Evolutionary conservation across 2,113 vertebrate genomes (phyloP), one percentile per base, ranked within the genome.

Genomic region (Myrmecobius fasciatus): DNA sequence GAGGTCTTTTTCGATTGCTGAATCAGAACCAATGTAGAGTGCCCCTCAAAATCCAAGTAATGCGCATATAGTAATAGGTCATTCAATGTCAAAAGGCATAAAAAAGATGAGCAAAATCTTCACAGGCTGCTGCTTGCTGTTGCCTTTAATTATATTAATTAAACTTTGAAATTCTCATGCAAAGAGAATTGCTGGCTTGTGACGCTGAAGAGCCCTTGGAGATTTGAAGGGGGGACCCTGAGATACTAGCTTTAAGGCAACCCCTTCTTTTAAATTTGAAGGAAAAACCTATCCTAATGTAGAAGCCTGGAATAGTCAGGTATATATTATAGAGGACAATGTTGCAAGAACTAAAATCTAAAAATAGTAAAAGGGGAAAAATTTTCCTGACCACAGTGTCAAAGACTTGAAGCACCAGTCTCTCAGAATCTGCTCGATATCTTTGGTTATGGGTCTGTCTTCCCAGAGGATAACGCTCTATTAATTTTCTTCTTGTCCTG

Each of bases 101-200:
- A 99, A 99, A 99, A 99, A 98, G 98, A 99, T 99, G 99, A 99
- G 99, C 98, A 98, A 98, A 98, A 99, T 99, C 99, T 99, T 99
- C 99, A 99, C 99, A 99, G 99, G 99, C 99, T 99, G 99, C 99
- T 99, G 99, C 99, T 99, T 98, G 99, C 99, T 99, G 99, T 99
- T 99, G 98, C 98, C 98, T 99, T 99, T 99, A 99, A 99, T 99
- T 99, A 99, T 99, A 99, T 99, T 99, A 99, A 99, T 99, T 99
- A 99, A 99, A 99, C 98, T 99, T 99, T 98, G 99, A 99, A 99
- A 99, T 98, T 99, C 97, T 97, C 98, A 98, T 97, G 98, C 98
- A 95, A 98, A 98, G 98, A 98, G 99, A 99, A 98, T 98, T 98
- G 97, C 98, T 98, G 99, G 97, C 98, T 99, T 98, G 99, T 98